A percentile compares a stretch with the other conserved stretches of the same genome.
phyloP scores from a whole-genome alignment of 2,113 vertebrate genomes.

The Thermophis baileyi region DNA sequence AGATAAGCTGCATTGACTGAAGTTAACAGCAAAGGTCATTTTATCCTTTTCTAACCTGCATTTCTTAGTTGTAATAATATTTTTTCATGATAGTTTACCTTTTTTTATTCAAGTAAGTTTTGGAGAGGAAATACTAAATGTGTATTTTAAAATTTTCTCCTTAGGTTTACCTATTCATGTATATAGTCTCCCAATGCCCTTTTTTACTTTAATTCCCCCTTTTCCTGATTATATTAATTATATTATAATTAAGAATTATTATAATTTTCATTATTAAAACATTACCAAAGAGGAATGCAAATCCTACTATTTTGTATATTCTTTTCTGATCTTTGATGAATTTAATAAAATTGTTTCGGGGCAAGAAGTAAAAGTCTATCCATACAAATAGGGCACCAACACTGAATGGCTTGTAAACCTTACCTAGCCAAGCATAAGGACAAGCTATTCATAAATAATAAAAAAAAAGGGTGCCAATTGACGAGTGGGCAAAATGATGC shows the following conservation, averaged over 20 bases:
- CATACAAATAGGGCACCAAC: not conserved
- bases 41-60: not conserved
- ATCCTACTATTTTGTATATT: not conserved
- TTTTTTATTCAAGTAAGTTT: not conserved
- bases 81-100: not conserved
- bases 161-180: not conserved
- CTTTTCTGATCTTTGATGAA: not conserved
- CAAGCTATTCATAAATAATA: not conserved
- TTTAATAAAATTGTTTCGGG: not conserved
- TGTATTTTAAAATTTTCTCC: not conserved
- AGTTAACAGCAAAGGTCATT: not conserved
- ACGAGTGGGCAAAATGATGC: not conserved
- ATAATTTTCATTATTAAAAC: not conserved
- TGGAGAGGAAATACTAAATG: not conserved
- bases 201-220: not conserved
- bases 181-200: not conserved
- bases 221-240: not conserved
- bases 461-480: not conserved
- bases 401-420: not conserved
- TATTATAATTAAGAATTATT: not conserved
- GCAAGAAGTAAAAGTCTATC: not conserved
- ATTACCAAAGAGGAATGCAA: not conserved
- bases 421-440: not conserved
- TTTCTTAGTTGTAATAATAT: not conserved
- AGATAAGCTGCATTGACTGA: not conserved